These are phyloP conservation scores for Ceratoteleas bidentatus DNA, from an alignment of 1,140 invertebrate species.

Conservation along the genomic window DNA sequence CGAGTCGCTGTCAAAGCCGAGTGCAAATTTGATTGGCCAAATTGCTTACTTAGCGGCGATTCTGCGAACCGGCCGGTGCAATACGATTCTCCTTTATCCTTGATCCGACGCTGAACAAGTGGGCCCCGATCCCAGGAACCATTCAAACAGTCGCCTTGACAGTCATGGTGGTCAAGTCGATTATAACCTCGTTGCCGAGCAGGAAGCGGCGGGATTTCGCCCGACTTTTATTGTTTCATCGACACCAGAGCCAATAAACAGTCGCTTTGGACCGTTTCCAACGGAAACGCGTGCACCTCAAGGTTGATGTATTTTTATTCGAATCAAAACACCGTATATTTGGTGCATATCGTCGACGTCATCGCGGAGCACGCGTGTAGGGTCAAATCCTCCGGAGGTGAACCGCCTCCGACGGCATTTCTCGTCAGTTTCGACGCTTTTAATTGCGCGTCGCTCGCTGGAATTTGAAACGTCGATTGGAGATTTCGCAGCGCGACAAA, in stretches of 20 bases:
- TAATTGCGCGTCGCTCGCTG: no score
- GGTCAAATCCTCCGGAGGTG: no score
- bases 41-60: conserved; percentile 56
- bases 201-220: conserved; percentile 41
- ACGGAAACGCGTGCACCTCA: conserved; percentile 34
- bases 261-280: conserved; percentile 26
- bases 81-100: conserved; percentile 63
- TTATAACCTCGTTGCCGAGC: conserved; percentile 53
- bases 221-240: conserved; percentile 55
- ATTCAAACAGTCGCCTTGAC: conserved; percentile 60
- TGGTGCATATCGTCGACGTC: conserved; percentile 1
- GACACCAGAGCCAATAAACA: conserved; percentile 38
- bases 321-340: conserved; percentile 27
- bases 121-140: conserved; percentile 53
- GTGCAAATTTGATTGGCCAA: conserved; percentile 39
- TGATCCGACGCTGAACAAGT: conserved; percentile 39
- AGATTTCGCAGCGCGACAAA: no score
- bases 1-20: not conserved
- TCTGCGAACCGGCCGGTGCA: conserved; percentile 64
- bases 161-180: conserved; percentile 62
- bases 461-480: no score
- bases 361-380: no score
- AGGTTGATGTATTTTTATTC: conserved; percentile 42
- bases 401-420: no score
- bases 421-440: no score